These are phyloP conservation scores for Drosophila hamatofila DNA, from an alignment of 2,888 invertebrate species.

Conservation along the genomic window DNA sequence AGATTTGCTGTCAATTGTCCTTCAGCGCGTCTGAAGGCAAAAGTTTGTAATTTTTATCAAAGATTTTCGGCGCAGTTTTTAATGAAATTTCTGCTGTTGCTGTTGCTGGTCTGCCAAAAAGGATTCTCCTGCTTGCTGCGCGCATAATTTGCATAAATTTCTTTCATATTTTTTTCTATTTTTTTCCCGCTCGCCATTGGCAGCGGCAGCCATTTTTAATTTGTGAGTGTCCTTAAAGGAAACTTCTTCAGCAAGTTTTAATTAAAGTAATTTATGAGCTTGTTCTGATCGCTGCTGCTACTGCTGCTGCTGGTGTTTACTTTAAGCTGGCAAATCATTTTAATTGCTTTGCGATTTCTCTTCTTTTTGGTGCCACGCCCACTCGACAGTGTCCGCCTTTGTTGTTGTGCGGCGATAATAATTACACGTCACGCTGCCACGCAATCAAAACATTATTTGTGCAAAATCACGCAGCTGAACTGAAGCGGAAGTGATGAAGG, in stretches of 20 bases:
- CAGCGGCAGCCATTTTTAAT: conserved; percentile 68
- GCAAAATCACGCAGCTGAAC: conserved; percentile 83
- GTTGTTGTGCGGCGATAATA: conserved; percentile 75
- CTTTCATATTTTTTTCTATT: conserved; percentile 42
- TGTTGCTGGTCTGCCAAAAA: conserved; percentile 59
- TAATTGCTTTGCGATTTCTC: conserved; percentile 70
- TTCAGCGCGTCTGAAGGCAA: conserved; percentile 45
- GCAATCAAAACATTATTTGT: conserved; percentile 84
- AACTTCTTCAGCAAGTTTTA: conserved; percentile 53
- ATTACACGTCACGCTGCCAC: conserved; percentile 83
- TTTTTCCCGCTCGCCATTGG: background rate
- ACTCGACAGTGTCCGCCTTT: conserved; percentile 7
- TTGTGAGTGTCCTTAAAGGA: conserved; percentile 69
- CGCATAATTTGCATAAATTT: conserved; percentile 69
- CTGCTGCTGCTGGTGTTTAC: conserved; percentile 19
- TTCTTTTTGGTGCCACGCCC: conserved; percentile 50
- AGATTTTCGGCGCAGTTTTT: conserved; percentile 70
- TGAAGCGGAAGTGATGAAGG: conserved; percentile 84
- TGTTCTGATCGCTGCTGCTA: conserved; percentile 14
- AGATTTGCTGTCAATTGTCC: conserved; percentile 69
- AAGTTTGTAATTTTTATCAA: conserved; percentile 77
- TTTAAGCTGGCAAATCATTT: conserved; percentile 66
- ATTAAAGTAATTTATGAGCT: conserved; percentile 62
- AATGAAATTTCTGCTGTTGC: conserved; percentile 68
- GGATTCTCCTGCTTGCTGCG: conserved; percentile 59